These are phyloP conservation scores for Cantharis rustica DNA, from an alignment of 2,888 invertebrate genomes.

Conservation along the genomic window DNA sequence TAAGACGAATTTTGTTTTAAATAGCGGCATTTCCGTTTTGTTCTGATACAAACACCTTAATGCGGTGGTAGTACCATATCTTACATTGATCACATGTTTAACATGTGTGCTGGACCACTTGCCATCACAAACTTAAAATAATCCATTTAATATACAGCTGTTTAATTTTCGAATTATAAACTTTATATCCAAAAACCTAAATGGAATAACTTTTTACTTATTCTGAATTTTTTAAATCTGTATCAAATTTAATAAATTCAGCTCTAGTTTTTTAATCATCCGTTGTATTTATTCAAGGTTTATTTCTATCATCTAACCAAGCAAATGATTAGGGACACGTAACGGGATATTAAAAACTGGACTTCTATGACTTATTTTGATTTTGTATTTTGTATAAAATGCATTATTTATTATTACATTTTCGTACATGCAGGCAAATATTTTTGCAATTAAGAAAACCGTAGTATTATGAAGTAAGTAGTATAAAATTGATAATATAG, in stretches of 20 bases:
- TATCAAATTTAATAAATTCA: not conserved
- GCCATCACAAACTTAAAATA: conserved; percentile 35
- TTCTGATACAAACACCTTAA: conserved; percentile 33
- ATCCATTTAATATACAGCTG: conserved; percentile 19
- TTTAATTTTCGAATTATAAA: not conserved
- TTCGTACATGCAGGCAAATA: too few relatives aligned
- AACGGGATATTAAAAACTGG: too few relatives aligned
- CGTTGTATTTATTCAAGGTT: too few relatives aligned
- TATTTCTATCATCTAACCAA: too few relatives aligned
- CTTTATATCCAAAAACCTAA: not conserved
- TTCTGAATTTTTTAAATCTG: not conserved
- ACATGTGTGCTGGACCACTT: conserved; percentile 40
- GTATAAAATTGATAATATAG: too few relatives aligned
- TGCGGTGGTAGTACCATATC: conserved; percentile 26
- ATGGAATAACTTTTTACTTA: not conserved
- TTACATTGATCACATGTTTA: conserved; percentile 34
- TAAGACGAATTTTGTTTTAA: conserved; percentile 19
- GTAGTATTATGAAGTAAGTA: too few relatives aligned
- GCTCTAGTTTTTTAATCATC: too few relatives aligned
- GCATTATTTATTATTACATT: too few relatives aligned
- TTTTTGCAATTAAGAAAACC: too few relatives aligned
- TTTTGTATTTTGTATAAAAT: too few relatives aligned
- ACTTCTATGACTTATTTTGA: too few relatives aligned
- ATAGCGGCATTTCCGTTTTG: conserved; percentile 31
- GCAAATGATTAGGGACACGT: too few relatives aligned